Percentiles rank a stretch among this genome's conserved stretches.
Conservation (phyloP, 2,797 vertebrate species). For the Phoebastria nigripes region DNA sequence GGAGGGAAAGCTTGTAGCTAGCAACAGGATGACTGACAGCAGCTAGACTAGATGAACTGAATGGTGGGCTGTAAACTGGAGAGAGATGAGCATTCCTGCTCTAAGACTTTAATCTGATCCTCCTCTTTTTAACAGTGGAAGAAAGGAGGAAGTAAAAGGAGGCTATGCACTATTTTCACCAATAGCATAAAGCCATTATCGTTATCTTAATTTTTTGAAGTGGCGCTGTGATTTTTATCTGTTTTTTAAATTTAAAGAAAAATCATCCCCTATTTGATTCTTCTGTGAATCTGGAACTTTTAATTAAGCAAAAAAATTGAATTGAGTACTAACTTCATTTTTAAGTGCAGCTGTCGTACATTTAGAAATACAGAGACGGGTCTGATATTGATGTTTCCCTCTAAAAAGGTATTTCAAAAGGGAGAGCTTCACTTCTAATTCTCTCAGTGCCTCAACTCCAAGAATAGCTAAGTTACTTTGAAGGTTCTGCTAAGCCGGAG, state of each 20-base stretch:
- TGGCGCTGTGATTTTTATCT: background rate
- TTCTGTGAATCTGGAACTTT: background rate
- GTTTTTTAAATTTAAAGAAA: background rate
- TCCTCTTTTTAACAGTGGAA: background rate
- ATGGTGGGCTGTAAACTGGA: background rate
- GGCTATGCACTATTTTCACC: background rate
- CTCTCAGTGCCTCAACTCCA: background rate
- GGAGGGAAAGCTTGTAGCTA: background rate
- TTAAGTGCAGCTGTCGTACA: background rate
- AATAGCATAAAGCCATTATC: background rate
- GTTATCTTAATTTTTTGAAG: background rate
- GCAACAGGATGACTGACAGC: background rate
- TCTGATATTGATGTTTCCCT: background rate
- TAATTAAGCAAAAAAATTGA: background rate
- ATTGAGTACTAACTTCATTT: background rate
- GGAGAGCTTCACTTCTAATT: background rate
- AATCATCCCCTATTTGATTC: background rate
- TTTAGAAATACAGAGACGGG: background rate
- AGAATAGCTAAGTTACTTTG: background rate
- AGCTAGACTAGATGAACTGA: background rate
- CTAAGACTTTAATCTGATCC: background rate
- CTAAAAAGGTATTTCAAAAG: background rate
- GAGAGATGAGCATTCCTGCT: background rate
- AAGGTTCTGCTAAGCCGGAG: background rate
- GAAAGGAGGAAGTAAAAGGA: background rate